Percentiles rank a stretch among this genome's conserved stretches.
phyloP scores from a whole-genome alignment of 2,113 vertebrate species.

The Entelurus aequoreus region DNA sequence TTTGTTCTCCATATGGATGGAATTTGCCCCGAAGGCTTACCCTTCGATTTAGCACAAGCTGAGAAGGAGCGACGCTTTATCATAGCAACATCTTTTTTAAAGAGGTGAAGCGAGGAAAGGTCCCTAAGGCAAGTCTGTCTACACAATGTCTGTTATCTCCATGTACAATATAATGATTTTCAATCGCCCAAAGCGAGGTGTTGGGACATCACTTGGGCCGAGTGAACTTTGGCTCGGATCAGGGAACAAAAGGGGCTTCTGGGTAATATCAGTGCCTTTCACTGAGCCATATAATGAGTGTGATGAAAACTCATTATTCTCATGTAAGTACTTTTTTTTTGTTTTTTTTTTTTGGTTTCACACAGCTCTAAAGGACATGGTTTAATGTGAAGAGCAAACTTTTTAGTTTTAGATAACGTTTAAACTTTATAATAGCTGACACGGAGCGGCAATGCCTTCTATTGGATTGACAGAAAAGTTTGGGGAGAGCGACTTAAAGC shows the following conservation, averaged over 20 bases:
- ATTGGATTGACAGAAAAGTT: not conserved
- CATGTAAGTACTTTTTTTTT: slow-evolving; percentile 6
- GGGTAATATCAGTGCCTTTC: slow-evolving; percentile 42
- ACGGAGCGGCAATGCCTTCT: not conserved
- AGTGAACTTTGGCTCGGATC: slow-evolving; percentile 45
- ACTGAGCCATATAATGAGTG: slow-evolving; percentile 37
- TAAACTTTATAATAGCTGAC: slow-evolving; percentile 10
- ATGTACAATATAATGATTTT: slow-evolving; percentile 64
- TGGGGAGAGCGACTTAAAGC: not conserved
- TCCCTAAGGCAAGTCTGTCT: slow-evolving; percentile 58
- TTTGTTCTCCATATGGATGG: slow-evolving; percentile 30
- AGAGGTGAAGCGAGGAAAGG: slow-evolving; percentile 54
- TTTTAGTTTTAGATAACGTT: slow-evolving; percentile 3
- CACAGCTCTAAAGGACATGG: not conserved
- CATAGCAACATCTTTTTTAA: slow-evolving; percentile 64
- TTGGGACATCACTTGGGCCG: slow-evolving; percentile 51
- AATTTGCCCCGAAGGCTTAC: slow-evolving; percentile 61
- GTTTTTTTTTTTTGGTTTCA: not conserved
- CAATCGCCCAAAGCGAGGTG: slow-evolving; percentile 54
- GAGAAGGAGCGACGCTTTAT: slow-evolving; percentile 53
- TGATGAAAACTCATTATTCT: slow-evolving; percentile 45
- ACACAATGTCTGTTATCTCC: slow-evolving; percentile 64
- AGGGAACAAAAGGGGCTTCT: slow-evolving; percentile 36
- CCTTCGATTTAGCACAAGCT: slow-evolving; percentile 44
- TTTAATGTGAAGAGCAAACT: slow-evolving; percentile 3